Evolutionary conservation across 1,140 invertebrate genomes (phyloP), one percentile per base, ranked within the genome.

Genomic region (Myzus persicae): DNA sequence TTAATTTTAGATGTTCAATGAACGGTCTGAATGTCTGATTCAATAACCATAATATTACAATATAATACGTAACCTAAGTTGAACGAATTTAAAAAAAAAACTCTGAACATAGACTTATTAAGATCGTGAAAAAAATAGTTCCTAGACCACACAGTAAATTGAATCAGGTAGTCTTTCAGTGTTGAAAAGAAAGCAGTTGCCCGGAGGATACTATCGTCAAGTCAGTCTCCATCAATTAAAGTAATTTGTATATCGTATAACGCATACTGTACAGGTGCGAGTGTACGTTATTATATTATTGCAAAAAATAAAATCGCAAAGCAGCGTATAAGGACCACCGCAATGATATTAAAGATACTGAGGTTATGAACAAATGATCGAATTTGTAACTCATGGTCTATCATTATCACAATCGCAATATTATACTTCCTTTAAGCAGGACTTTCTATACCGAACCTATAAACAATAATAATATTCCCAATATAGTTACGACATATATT

Each of bases 221-320:
- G 51, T 26, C n/a, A 38, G 4, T n/a, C 26, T 20, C 90, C 59
- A 42, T 76, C 59, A 46, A 91, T 91, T 76, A 91, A 44, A 91
- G 2, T 76, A 44, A 91, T 91, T 91, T 48, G 18, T 76, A 44
- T 44, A 76, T 91, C 18, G 40, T 44, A 67, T 42, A 91, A 91
- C 24, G 38, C 89, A 51, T 90, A 90, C 20, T 90, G 89, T 90
- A 40, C 89, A 59, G 42, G 85, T 38, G 2, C 36, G 8, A 26
- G 38, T 76, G 31, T n/a, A 46, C 67, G 59, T 91, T 76, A 76
- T 76, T 91, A 91, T 59, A 44, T 76, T 91, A 44, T 91, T 44
- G 90, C 90, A 91, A 89, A 89, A 89, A 91, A 91, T 76, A 76
- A 91, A 91, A 91, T 91, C 54, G 90, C 54, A 40, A 91, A 91